Evolutionary conservation across 2,888 invertebrate species (phyloP).

Genomic region (Limnephilus rhombicus): DNA sequence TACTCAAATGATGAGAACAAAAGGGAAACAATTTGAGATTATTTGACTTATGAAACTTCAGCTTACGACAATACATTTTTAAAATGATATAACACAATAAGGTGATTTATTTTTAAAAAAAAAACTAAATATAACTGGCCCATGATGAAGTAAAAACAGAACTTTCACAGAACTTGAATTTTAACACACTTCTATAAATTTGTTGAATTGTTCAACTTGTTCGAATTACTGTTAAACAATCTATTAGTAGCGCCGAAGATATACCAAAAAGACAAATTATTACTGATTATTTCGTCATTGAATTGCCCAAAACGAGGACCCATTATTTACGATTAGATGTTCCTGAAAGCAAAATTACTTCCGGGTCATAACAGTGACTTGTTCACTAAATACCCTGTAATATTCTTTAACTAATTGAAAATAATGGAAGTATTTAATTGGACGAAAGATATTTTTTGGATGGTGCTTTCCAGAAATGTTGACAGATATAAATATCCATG

Average conservation of each 20-base stretch:
- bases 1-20: too few species aligned
- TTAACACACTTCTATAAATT: too few species aligned
- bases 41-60: too few species aligned
- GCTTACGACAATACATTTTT: too few species aligned
- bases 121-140: too few species aligned
- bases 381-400: not conserved
- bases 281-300: not conserved
- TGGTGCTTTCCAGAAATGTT: not conserved
- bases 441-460: not conserved
- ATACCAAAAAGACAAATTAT: not conserved
- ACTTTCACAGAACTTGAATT: too few species aligned
- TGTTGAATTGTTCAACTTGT: too few species aligned
- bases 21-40: too few species aligned
- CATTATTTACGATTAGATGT: not conserved
- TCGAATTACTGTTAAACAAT: too few species aligned
- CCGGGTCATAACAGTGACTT: not conserved
- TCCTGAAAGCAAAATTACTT: not conserved
- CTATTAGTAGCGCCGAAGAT: not conserved
- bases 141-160: too few species aligned
- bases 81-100: too few species aligned
- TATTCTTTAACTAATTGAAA: not conserved
- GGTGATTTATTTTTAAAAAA: too few species aligned
- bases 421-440: not conserved
- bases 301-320: not conserved
- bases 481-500: not conserved